A percentile compares a stretch with the other conserved stretches of the same genome.
Evolutionary conservation across 2,113 vertebrate genomes (phyloP).

Genomic region (Empidonax traillii): DNA sequence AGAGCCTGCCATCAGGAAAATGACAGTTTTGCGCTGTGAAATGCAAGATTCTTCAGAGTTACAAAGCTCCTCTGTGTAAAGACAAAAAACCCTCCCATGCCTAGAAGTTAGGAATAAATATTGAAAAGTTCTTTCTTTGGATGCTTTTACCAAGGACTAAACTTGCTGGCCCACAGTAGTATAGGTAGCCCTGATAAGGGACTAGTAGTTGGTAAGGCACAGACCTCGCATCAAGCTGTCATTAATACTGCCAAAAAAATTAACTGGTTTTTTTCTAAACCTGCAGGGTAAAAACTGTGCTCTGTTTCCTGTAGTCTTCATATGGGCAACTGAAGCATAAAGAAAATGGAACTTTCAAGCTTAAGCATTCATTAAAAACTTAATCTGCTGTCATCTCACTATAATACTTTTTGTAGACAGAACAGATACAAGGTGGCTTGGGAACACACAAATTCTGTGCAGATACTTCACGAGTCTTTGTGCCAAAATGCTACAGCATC

Average conservation of each 20-base stretch:
- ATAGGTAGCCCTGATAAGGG: background rate
- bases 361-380: background rate
- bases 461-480: background rate
- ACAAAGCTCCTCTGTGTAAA: background rate
- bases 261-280: background rate
- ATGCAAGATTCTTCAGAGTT: background rate
- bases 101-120: background rate
- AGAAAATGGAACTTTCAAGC: background rate
- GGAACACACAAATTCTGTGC: background rate
- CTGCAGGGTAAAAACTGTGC: background rate
- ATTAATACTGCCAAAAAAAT: background rate
- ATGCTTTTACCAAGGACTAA: background rate
- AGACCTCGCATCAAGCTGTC: background rate
- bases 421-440: background rate
- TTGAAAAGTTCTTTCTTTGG: background rate
- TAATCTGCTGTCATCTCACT: background rate
- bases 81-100: background rate
- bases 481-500: background rate
- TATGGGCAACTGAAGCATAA: background rate
- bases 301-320: background rate
- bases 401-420: background rate
- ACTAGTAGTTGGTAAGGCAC: background rate
- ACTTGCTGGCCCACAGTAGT: background rate
- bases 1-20: slow-evolving; percentile 40
- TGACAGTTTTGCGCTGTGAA: background rate